Base-by-base conservation (phyloP, 2,888 invertebrate species). In the Polyploca ridens region DNA sequence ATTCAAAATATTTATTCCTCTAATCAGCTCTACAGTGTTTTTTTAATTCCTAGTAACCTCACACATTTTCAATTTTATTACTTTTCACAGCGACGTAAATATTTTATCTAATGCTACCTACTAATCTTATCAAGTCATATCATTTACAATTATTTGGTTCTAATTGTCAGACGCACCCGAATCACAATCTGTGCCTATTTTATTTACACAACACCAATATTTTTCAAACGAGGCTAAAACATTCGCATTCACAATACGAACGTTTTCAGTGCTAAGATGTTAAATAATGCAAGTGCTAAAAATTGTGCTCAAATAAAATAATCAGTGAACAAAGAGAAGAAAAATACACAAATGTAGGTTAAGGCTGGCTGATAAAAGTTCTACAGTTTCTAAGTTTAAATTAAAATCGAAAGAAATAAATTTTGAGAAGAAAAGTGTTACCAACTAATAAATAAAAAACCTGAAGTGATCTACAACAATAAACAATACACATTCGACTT, bases 101-200 rank as follows among this genome's bases (percentile, higher is more conserved):
- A 46, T n/a, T 60, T 65, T 68, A 69, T 69, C n/a, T 65, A 69
- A 63, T 65, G 54, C 62, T 10, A 8, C 14, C 76, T 75, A 87
- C 76, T 75, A 35, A 35, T 87, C 86, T 87, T 83, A 86, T 86
- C 87, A 62, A 35, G 54, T 66, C 72, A 68, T 84, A 88, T 86
- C 84, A 54, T 54, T 77, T 74, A 81, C 72, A 82, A 71, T 49
- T 76, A 75, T 77, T 80, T 79, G 75, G 73, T 75, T 87, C 81
- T 90, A 90, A 89, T 90, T 90, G 88, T 76, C 68, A 79, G 82
- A 83, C 88, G 87, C 86, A 83, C 84, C 86, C 81, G 81, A 80
- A 75, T 82, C 78, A 64, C 67, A 74, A 73, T 72, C 60, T 35
- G 41, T 59, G 63, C 64, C 71, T 78, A 78, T 90, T 83, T 89